Conservation (phyloP, 2,888 invertebrate genomes). For the Volucella bombylans region DNA sequence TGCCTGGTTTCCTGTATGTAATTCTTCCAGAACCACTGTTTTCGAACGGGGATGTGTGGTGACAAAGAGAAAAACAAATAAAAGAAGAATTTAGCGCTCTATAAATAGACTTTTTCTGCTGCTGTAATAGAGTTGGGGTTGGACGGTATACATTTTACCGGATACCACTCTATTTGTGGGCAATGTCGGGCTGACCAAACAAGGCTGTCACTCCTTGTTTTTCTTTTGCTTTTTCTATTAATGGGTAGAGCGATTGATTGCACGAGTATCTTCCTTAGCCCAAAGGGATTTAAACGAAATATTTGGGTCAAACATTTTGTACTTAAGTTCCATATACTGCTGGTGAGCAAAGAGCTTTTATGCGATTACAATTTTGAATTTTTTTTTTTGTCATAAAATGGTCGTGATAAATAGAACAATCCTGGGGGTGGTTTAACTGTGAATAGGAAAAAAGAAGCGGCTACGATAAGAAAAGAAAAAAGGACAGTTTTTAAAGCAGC, state of each 20-base stretch:
- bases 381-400: too few relatives aligned
- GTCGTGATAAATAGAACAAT: too few relatives aligned
- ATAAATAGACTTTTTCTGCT: constrained; percentile 52
- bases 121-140: constrained; percentile 40
- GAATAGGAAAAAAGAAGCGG: too few relatives aligned
- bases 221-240: background rate
- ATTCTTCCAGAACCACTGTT: too few relatives aligned
- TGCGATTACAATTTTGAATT: too few relatives aligned
- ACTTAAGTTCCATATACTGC: background rate
- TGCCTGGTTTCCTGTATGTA: too few relatives aligned
- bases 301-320: constrained; percentile 31
- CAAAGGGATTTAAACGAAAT: constrained; percentile 12
- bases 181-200: constrained; percentile 2
- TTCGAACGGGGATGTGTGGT: too few relatives aligned
- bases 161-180: constrained; percentile 9
- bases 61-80: constrained; percentile 12
- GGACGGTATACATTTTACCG: background rate
- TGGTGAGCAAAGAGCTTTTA: background rate
- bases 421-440: too few relatives aligned
- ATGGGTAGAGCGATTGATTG: constrained; percentile 30
- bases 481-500: too few relatives aligned
- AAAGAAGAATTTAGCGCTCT: constrained; percentile 34
- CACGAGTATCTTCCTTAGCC: constrained; percentile 4
- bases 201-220: constrained; percentile 32
- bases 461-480: too few relatives aligned